Percentiles rank a stretch among this genome's conserved stretches.
Evolutionary conservation across 2,797 vertebrate genomes (phyloP).

Genomic region (Dromococcyx pavoninus): DNA sequence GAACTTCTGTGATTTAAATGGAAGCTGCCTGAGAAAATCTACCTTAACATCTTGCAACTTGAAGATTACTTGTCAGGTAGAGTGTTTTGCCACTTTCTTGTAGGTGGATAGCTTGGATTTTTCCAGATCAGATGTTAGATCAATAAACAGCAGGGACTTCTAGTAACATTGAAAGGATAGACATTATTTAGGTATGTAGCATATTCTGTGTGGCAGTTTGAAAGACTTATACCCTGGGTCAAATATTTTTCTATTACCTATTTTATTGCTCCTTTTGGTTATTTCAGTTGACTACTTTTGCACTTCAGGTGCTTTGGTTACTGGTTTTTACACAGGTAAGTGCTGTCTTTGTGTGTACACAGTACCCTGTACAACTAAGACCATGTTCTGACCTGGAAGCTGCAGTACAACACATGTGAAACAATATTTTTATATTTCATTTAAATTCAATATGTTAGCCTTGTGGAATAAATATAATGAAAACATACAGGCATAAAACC

Average conservation of each 20-base stretch:
- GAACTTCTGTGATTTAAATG: neutral
- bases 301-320: neutral
- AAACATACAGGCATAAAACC: neutral
- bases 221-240: neutral
- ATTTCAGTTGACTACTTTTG: neutral
- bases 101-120: neutral
- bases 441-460: neutral
- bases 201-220: neutral
- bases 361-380: neutral
- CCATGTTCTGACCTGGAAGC: neutral
- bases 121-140: neutral
- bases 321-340: neutral
- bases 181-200: rapidly evolving
- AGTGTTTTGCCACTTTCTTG: neutral
- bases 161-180: neutral
- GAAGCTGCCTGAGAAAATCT: neutral
- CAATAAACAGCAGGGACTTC: neutral
- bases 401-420: neutral
- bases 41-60: neutral
- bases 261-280: neutral
- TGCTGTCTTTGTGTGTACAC: neutral
- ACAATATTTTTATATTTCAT: neutral
- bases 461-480: neutral
- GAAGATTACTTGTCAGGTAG: neutral
- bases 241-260: neutral